Evolutionary conservation across 1,140 invertebrate genomes (phyloP).

Genomic region (Zeugodacus cucurbitae): DNA sequence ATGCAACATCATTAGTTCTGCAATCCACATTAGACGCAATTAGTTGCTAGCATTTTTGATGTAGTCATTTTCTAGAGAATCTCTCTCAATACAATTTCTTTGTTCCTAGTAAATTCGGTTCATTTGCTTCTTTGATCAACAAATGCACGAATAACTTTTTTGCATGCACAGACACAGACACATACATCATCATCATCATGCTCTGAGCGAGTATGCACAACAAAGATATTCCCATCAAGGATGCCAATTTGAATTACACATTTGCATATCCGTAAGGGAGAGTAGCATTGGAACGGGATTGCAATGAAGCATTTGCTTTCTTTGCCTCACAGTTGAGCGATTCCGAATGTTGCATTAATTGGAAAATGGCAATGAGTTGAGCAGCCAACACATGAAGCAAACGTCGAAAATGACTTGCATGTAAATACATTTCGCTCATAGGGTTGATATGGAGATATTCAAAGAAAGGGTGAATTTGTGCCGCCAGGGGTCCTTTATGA

Average conservation of each 20-base stretch:
- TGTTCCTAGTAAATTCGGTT: neutral
- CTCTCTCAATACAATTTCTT: neutral
- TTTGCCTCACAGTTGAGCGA: slow-evolving; percentile 3
- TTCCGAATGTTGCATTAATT: neutral
- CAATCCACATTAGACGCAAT: neutral
- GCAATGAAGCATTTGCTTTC: neutral
- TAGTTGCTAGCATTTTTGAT: neutral
- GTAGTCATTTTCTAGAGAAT: neutral
- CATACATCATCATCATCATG: too few relatives aligned
- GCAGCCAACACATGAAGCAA: neutral
- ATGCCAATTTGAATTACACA: neutral
- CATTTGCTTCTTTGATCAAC: neutral
- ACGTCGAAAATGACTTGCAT: neutral
- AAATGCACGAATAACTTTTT: neutral
- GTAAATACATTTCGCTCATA: too few relatives aligned
- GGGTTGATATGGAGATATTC: too few relatives aligned
- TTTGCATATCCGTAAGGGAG: neutral
- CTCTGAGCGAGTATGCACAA: neutral
- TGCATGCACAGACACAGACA: neutral
- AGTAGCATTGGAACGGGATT: neutral
- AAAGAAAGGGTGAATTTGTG: too few relatives aligned
- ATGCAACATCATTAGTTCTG: neutral
- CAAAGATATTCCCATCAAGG: neutral
- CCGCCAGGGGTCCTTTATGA: too few relatives aligned
- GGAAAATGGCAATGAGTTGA: neutral